Conservation (phyloP, 2,888 invertebrate species). For the Trichogramma evanescens region DNA sequence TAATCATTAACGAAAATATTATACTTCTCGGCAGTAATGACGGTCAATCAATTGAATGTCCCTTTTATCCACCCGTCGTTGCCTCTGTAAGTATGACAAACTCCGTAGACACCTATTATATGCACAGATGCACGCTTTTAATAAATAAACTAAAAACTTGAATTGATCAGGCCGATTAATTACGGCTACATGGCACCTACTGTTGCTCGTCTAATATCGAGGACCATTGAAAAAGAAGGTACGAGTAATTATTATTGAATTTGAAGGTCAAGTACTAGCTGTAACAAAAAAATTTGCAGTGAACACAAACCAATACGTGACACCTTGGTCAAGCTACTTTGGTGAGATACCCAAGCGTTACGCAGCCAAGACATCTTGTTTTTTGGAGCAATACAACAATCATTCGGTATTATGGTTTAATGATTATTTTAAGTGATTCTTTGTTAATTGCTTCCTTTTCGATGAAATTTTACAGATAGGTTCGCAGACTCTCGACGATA, state of each 20-base stretch:
- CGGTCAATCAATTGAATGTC: neutral
- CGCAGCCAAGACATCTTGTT: constrained; percentile 1
- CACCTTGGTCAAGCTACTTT: constrained; percentile 7
- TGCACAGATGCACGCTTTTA: neutral
- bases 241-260: neutral
- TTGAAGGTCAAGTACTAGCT: neutral
- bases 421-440: neutral
- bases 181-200: constrained; percentile 11
- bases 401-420: constrained; percentile 2
- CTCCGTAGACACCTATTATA: neutral
- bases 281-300: constrained; percentile 1
- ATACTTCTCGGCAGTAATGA: neutral
- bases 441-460: neutral
- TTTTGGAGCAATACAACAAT: constrained; percentile 6
- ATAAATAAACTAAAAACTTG: neutral
- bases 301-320: neutral
- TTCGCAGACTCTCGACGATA: neutral
- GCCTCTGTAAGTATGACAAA: neutral
- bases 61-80: neutral
- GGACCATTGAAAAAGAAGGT: constrained; percentile 12
- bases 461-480: constrained; percentile 6
- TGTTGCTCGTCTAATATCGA: constrained; percentile 2
- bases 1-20: neutral
- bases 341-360: constrained; percentile 6
- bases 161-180: constrained; percentile 2